phyloP scores from a whole-genome alignment of 2,113 vertebrate species.

The Oplegnathus fasciatus region DNA sequence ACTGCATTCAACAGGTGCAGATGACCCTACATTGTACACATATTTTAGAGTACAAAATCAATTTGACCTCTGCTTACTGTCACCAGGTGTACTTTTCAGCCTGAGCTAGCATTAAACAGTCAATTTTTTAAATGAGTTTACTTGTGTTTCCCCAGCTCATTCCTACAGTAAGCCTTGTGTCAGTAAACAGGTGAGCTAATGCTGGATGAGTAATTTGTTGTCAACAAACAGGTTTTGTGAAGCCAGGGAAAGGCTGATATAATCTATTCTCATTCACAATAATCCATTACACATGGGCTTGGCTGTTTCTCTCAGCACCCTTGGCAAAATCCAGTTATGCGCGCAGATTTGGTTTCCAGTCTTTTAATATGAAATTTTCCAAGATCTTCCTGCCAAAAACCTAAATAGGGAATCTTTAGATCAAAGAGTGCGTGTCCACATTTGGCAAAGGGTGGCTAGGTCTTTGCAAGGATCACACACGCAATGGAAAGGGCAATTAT shows the following conservation, averaged over 20 bases:
- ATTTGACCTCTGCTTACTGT: not conserved
- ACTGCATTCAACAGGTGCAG: not conserved
- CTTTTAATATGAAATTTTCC: conserved; percentile 34
- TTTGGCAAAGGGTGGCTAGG: not conserved
- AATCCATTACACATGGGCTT: conserved; percentile 45
- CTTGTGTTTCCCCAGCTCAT: not conserved
- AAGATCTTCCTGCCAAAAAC: conserved; percentile 35
- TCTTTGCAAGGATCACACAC: conserved; percentile 8
- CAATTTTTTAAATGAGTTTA: not conserved
- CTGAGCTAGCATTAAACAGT: not conserved
- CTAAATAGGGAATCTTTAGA: conserved; percentile 43
- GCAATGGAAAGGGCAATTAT: conserved; percentile 39
- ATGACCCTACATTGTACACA: not conserved
- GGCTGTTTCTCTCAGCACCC: conserved; percentile 2
- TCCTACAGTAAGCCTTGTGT: not conserved
- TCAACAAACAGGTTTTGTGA: conserved; percentile 48
- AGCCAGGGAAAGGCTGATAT: conserved; percentile 36
- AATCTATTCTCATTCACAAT: conserved; percentile 39
- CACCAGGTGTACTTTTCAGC: not conserved
- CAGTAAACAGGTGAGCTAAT: conserved; percentile 28
- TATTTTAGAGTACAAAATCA: not conserved
- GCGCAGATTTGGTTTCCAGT: conserved; percentile 37
- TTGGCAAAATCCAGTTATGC: conserved; percentile 40
- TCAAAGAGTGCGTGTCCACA: conserved; percentile 25
- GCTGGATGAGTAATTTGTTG: conserved; percentile 8